Base-by-base conservation (phyloP, 2,113 vertebrate genomes). In the Heterochromis multidens region DNA sequence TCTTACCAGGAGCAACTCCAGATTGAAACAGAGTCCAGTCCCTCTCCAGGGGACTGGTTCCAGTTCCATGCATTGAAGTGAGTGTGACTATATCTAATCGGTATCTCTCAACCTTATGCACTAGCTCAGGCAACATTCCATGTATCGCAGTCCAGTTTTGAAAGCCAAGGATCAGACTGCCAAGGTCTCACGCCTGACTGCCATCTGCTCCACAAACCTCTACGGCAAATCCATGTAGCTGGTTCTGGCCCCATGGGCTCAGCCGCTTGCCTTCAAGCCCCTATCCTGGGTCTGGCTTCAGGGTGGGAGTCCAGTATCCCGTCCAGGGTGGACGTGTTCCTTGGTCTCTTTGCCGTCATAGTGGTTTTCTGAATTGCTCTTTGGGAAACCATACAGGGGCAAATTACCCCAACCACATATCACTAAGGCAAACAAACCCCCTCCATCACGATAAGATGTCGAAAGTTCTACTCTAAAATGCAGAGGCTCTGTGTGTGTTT, bases 281-380 rank as follows among this genome's bases (percentile, higher is more conserved):
- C 62, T 65, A n/a, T 4, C 35, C n/a, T 0, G 0, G 21, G n/a
- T 35, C 62, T 65, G 62, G 62, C 62, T 65, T 65, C 33, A 40
- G 62, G 1, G 33, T 65, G 33, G 40, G 35, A 65, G 35, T 7
- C n/a, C 62, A 40, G 62, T 23, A 65, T 40, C 62, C 35, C 9
- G 4, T 65, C 33, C 21, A 0, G 7, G 23, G 6, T 23, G 5
- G 21, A 14, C 33, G 37, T 65, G 62, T 65, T 40, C n/a, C 12
- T 65, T 40, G 33, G 35, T 40, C 2, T 65, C 21, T 65, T 65
- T 37, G 62, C 62, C 23, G 14, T 37, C 11, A 65, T 33, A 14
- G 6, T 63, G 61, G 33, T n/a, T 37, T 65, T 40, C 62, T 65
- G 0, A 37, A 65, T 65, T 65, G 33, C 0, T 65, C 61, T 65